These are phyloP conservation scores for Lasioglossum baleicum DNA, from an alignment of 1,140 invertebrate species.

Conservation along the genomic window DNA sequence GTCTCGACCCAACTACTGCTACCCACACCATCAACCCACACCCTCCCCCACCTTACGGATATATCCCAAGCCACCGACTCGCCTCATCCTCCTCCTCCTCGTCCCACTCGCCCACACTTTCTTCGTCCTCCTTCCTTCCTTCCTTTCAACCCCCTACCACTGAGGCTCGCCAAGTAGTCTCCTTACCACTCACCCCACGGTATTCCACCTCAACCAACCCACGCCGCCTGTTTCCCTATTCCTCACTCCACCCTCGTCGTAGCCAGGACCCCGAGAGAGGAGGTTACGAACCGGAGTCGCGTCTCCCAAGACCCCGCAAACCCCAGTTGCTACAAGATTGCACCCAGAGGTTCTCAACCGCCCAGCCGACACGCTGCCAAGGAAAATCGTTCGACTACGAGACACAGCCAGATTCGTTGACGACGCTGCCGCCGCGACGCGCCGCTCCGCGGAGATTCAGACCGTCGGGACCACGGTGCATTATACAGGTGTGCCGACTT, in stretches of 20 bases:
- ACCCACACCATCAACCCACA: conserved; percentile 31
- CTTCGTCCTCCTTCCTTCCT: conserved; percentile 31
- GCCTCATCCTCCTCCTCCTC: conserved; percentile 42
- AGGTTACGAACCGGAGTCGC: conserved; percentile 72
- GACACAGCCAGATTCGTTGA: conserved; percentile 30
- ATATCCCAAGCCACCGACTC: conserved; percentile 57
- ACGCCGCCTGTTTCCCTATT: conserved; percentile 72
- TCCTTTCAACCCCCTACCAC: conserved; percentile 28
- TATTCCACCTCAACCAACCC: conserved; percentile 55
- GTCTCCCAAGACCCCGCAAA: conserved; percentile 73
- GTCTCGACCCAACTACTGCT: conserved; percentile 57
- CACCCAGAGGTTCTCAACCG: conserved; percentile 74
- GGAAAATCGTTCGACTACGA: not conserved
- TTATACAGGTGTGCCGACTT: too few relatives aligned
- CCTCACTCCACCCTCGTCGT: conserved; percentile 69
- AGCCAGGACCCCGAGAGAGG: conserved; percentile 61
- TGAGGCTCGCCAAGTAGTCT: conserved; percentile 45
- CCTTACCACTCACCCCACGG: conserved; percentile 56
- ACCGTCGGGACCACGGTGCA: too few relatives aligned
- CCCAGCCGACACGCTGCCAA: not conserved
- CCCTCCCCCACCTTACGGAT: conserved; percentile 48
- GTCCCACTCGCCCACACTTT: conserved; percentile 6
- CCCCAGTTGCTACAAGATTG: conserved; percentile 78
- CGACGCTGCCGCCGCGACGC: not conserved
- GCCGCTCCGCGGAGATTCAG: not conserved